Percentiles rank a stretch among this genome's conserved stretches.
phyloP scores from a whole-genome alignment of 2,797 vertebrate species.

The Tragelaphus oryx region DNA sequence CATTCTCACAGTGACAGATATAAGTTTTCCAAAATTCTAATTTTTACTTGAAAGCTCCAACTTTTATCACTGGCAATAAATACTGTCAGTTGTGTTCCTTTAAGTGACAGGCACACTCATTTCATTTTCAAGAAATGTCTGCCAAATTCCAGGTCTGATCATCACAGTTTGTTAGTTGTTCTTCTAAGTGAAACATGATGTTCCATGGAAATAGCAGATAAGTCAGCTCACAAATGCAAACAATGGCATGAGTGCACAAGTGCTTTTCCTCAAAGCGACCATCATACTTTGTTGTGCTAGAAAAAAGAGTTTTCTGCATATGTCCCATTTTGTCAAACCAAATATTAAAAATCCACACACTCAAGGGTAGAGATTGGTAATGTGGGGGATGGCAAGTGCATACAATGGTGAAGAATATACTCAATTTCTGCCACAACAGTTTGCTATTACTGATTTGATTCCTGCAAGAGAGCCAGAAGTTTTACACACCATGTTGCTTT shows the following conservation, averaged over 20 bases:
- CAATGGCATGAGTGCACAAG: neutral
- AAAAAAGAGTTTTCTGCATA: neutral
- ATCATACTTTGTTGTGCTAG: neutral
- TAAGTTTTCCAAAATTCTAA: conserved; percentile 53
- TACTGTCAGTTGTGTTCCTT: conserved; percentile 48
- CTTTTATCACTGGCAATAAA: conserved; percentile 57
- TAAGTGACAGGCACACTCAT: conserved; percentile 46
- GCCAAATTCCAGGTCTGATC: conserved; percentile 46
- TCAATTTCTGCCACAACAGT: neutral
- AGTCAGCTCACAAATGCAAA: neutral
- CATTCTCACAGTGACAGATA: conserved; percentile 43
- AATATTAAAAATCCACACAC: neutral
- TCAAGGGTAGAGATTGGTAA: neutral
- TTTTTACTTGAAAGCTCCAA: conserved; percentile 61
- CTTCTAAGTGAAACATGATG: conserved; percentile 29
- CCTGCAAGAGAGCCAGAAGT: neutral
- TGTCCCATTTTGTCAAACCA: neutral
- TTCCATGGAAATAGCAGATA: neutral
- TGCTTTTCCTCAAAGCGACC: neutral
- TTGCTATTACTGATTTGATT: neutral
- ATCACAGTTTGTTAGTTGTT: conserved; percentile 24
- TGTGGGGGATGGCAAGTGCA: accelerated
- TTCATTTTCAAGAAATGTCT: conserved; percentile 53
- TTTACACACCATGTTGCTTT: neutral
- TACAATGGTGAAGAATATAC: neutral